Percentiles rank a stretch among this genome's conserved stretches.
Conservation (phyloP, 2,888 invertebrate genomes). For the Gastrophysa polygoni region DNA sequence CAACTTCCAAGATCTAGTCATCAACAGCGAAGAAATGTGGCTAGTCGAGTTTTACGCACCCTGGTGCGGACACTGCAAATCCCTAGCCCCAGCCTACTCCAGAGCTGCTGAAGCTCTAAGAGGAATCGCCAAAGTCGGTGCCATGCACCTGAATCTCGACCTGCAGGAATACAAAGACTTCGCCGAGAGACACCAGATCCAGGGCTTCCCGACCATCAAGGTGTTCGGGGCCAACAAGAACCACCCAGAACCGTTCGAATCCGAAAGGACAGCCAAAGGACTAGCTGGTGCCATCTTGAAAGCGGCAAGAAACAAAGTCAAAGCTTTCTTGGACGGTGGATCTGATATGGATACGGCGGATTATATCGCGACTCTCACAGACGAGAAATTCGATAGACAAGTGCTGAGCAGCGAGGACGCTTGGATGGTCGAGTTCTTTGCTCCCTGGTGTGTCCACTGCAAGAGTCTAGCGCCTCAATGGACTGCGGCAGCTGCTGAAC, state of each 20-base stretch:
- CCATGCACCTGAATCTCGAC: conserved; percentile 74
- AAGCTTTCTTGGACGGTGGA: conserved; percentile 62
- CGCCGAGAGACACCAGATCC: conserved; percentile 72
- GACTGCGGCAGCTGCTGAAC: conserved; percentile 71
- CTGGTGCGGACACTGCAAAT: conserved; percentile 89
- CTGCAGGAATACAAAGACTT: conserved; percentile 77
- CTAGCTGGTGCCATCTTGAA: conserved; percentile 80
- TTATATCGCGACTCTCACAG: conserved; percentile 91
- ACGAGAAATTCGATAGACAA: conserved; percentile 86
- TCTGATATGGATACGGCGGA: conserved; percentile 55
- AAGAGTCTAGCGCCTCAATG: conserved; percentile 92
- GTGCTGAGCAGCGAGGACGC: conserved; percentile 87
- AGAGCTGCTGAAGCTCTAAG: conserved; percentile 88
- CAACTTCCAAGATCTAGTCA: conserved; percentile 81
- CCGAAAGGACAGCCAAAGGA: conserved; percentile 75
- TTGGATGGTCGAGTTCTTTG: conserved; percentile 95
- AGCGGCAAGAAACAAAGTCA: conserved; percentile 13
- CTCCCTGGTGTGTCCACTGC: conserved; percentile 92
- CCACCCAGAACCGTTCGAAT: conserved; percentile 78
- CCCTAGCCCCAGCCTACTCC: conserved; percentile 84
- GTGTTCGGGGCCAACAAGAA: conserved; percentile 82
- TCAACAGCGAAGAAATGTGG: conserved; percentile 82
- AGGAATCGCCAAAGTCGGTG: conserved; percentile 89
- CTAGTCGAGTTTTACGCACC: conserved; percentile 92
- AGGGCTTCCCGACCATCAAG: conserved; percentile 92